These are phyloP conservation scores for Pontoporia blainvillei DNA, from an alignment of 2,113 vertebrate species.

Conservation along the genomic window DNA sequence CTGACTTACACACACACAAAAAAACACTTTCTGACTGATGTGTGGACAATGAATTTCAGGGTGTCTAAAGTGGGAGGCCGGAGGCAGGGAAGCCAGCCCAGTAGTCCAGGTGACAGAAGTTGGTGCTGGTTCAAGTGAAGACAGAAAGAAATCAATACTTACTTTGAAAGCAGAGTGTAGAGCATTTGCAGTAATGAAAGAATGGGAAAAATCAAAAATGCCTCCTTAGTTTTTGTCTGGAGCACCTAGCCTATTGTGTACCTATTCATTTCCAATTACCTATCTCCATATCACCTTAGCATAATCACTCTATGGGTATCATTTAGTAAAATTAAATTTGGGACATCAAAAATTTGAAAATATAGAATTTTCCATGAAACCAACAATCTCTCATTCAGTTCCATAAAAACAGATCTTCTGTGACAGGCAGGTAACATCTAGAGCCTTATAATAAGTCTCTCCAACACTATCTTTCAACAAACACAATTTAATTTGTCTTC, in stretches of 20 bases:
- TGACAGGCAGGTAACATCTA: not conserved
- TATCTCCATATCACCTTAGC: not conserved
- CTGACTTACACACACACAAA: not conserved
- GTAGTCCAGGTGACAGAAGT: not conserved
- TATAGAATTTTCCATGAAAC: not conserved
- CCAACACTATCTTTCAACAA: not conserved
- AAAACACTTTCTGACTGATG: not conserved
- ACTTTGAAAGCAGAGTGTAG: not conserved
- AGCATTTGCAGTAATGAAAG: not conserved
- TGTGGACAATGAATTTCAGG: not conserved
- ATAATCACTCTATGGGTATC: not conserved
- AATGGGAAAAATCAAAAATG: not conserved
- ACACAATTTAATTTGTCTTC: not conserved
- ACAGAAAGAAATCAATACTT: not conserved
- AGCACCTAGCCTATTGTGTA: not conserved
- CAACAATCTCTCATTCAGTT: not conserved
- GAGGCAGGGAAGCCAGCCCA: not conserved
- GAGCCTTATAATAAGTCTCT: not conserved
- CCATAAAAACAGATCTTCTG: constrained; percentile 9
- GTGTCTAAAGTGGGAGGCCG: not conserved
- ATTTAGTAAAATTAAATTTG: constrained; percentile 38
- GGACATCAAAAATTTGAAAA: constrained; percentile 2
- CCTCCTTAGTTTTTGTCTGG: not conserved
- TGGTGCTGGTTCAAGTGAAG: not conserved
- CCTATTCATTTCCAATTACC: not conserved